Evolutionary conservation across 1,140 invertebrate species (phyloP).

Genomic region (Pseudomyrmex pallidus): DNA sequence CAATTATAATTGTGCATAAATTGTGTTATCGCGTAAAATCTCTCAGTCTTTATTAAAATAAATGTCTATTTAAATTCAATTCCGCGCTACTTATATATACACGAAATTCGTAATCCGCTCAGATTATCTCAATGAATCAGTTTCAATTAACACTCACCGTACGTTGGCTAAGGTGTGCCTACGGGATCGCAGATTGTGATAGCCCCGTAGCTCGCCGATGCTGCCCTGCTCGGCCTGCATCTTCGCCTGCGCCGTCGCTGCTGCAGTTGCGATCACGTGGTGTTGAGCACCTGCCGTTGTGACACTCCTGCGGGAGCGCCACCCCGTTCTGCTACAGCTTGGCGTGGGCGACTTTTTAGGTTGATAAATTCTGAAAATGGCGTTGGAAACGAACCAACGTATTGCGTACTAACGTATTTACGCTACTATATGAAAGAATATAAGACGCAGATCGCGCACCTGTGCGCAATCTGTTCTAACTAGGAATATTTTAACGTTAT

Average conservation of each 20-base stretch:
- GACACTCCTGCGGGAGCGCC: constrained; percentile 84
- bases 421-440: neutral
- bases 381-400: constrained; percentile 24
- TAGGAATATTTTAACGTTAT: constrained; percentile 17
- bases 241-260: constrained; percentile 85
- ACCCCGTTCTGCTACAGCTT: constrained; percentile 81
- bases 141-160: constrained; percentile 88
- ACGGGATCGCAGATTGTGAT: constrained; percentile 93
- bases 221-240: constrained; percentile 96
- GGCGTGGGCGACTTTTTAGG: constrained; percentile 84
- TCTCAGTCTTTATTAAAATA: no score
- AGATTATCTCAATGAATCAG: neutral
- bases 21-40: neutral
- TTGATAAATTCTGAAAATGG: constrained; percentile 81
- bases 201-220: constrained; percentile 93
- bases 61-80: no score
- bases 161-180: constrained; percentile 94
- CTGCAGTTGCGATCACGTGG: constrained; percentile 81
- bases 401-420: constrained; percentile 8
- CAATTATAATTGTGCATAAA: neutral
- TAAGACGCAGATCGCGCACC: neutral
- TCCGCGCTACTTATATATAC: neutral
- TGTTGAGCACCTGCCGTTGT: constrained; percentile 83
- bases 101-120: neutral
- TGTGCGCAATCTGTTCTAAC: neutral